These are phyloP conservation scores for Melitaea athalia DNA, from an alignment of 2,888 invertebrate species.

Conservation along the genomic window DNA sequence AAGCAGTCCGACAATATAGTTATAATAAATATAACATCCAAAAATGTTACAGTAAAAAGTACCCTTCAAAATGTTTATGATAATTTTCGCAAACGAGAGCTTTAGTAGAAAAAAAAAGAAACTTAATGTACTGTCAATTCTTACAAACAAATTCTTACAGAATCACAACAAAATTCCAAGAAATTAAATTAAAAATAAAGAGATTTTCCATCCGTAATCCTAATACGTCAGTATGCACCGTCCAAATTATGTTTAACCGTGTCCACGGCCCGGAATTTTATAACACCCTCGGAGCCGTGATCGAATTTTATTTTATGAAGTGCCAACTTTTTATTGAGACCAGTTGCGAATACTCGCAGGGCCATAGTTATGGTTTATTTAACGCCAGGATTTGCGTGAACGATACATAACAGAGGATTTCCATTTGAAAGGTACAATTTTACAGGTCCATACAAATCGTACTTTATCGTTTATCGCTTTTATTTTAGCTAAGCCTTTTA, in stretches of 20 bases:
- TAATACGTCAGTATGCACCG: constrained; percentile 5
- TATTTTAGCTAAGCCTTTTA: constrained; percentile 19
- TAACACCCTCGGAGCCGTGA: constrained; percentile 52
- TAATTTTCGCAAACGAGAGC: no score
- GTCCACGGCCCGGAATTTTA: constrained; percentile 57
- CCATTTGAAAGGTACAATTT: constrained; percentile 31
- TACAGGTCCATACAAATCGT: constrained; percentile 23
- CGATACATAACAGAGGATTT: constrained; percentile 30
- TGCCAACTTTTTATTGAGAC: constrained; percentile 68
- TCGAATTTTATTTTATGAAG: constrained; percentile 74
- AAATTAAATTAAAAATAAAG: not conserved
- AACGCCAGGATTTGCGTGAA: constrained; percentile 69
- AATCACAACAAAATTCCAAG: not conserved
- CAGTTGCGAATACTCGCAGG: constrained; percentile 51
- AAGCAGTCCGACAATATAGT: no score
- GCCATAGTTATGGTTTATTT: constrained; percentile 75
- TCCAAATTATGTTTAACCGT: constrained; percentile 54
- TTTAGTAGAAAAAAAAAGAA: no score
- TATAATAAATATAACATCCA: no score
- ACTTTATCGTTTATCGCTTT: constrained; percentile 20
- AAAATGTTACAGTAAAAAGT: no score
- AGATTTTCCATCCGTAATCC: not conserved
- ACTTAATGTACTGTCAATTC: no score
- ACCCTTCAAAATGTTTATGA: no score
- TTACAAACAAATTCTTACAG: not conserved